phyloP scores from a whole-genome alignment of 2,113 vertebrate species.

The Seriola quinqueradiata region DNA sequence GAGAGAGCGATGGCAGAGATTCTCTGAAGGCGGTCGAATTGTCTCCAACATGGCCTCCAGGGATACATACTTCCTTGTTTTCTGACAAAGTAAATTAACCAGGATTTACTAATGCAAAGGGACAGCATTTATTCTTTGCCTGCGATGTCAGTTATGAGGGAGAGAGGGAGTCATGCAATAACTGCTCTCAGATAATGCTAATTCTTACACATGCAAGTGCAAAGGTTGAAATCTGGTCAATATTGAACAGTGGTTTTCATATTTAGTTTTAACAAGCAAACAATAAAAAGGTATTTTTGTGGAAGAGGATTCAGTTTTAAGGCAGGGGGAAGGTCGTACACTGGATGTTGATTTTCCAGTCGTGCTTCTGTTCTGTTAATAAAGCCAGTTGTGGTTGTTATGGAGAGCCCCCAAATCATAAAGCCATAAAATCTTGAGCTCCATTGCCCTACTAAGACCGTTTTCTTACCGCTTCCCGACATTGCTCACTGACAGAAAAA shows the following conservation, averaged over 20 bases:
- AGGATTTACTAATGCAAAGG: conserved; percentile 76
- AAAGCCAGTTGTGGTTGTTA: conserved; percentile 54
- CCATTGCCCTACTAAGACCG: conserved; percentile 81
- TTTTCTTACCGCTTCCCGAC: conserved; percentile 73
- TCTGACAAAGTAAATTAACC: conserved; percentile 83
- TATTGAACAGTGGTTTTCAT: not conserved
- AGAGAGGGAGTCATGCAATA: conserved; percentile 32
- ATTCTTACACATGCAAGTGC: conserved; percentile 20
- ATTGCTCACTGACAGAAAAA: conserved; percentile 76
- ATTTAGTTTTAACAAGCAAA: conserved; percentile 5
- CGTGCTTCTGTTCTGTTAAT: conserved; percentile 41
- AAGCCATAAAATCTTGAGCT: conserved; percentile 77
- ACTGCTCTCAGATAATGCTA: conserved; percentile 20
- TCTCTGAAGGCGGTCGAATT: conserved; percentile 76
- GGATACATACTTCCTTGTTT: conserved; percentile 80
- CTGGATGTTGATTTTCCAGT: conserved; percentile 26
- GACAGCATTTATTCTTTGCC: conserved; percentile 66
- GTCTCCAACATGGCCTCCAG: conserved; percentile 77
- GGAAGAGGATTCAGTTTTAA: not conserved
- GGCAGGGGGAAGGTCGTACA: not conserved
- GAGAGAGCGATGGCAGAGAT: conserved; percentile 79
- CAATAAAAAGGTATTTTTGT: not conserved
- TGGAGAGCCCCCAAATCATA: conserved; percentile 71
- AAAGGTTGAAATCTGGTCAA: conserved; percentile 15
- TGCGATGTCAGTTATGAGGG: conserved; percentile 17